Percentiles rank a stretch among this genome's conserved stretches.
Evolutionary conservation across 2,797 vertebrate genomes (phyloP).

Genomic region (Rhynchotus rufescens): DNA sequence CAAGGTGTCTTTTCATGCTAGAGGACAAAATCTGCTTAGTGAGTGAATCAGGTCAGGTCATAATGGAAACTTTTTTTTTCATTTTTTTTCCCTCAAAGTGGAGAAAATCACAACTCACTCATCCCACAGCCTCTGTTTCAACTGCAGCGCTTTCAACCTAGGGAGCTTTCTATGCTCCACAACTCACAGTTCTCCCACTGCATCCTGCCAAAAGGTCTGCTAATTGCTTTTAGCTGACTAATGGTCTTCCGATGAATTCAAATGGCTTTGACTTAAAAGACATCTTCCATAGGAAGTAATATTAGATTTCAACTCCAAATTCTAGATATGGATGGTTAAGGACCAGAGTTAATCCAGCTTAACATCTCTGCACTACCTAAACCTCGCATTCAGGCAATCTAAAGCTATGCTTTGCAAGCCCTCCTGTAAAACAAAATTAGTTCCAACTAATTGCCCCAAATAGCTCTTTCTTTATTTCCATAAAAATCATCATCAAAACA

Average conservation of each 20-base stretch:
- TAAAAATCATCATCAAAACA: conserved; percentile 19
- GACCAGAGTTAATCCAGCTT: neutral
- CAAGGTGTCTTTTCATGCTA: neutral
- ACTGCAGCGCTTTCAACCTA: neutral
- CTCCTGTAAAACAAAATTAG: neutral
- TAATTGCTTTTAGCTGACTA: neutral
- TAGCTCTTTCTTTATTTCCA: neutral
- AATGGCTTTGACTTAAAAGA: neutral
- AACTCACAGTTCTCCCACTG: neutral
- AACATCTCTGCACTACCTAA: neutral
- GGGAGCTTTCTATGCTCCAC: neutral
- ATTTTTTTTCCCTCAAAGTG: neutral
- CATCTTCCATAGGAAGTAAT: neutral
- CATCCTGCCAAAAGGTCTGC: neutral
- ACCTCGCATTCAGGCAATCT: neutral
- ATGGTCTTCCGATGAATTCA: neutral
- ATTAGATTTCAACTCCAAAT: neutral
- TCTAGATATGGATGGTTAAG: neutral
- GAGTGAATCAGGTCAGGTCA: neutral
- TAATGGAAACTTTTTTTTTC: neutral
- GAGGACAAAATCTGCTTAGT: neutral
- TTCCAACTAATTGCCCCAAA: neutral
- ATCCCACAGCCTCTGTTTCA: neutral
- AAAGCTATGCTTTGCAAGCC: neutral
- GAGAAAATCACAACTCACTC: neutral